Evolutionary conservation across 2,888 invertebrate species (phyloP), one percentile per base, ranked within the genome.

Genomic region (Cheilosia vernalis): DNA sequence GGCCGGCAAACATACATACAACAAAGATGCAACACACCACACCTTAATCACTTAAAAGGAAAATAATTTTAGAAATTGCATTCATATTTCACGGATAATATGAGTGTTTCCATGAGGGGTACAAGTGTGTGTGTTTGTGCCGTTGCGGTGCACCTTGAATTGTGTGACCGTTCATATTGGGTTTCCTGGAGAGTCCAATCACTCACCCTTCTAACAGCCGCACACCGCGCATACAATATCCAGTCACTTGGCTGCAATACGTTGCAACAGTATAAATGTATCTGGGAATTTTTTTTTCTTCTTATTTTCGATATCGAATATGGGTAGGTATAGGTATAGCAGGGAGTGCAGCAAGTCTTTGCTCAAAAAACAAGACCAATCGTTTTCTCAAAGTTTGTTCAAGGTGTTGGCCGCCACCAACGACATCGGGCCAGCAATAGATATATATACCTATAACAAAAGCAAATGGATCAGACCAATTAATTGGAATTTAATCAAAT

Each of bases 11-110:
- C 56, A 55, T 69, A 63, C 10, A 33, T 13, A 69, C 55, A 56
- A 67, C 60, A 70, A 79, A 72, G 79, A 70, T 72, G 72, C 79
- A 70, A 17, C 70, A 66, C 63, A 89, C 92, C 91, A 91, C 91
- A 91, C 91, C 91, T 91, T 91, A 92, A 91, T 92, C 91, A 92
- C 91, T 92, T 91, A 92, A 91, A 91, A 91, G 90, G 90, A 90
- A 91, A 91, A 91, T 90, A 90, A 91, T 90, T 90, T 91, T 88
- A 89, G 88, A 91, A 91, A 91, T 91, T 91, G 90, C 90, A 90
- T 90, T 91, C 90, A 91, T 89, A 90, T 89, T 89, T 90, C 89
- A 90, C 88, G 83, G 79, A 79, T 79, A 79, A 72, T 79, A 79
- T 70, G 79, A 72, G 72, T 58, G 72, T 53, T 70, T 66, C 30